These are phyloP conservation scores for Sebastolobus altivelis DNA, from an alignment of 2,797 vertebrate genomes.

Conservation along the genomic window DNA sequence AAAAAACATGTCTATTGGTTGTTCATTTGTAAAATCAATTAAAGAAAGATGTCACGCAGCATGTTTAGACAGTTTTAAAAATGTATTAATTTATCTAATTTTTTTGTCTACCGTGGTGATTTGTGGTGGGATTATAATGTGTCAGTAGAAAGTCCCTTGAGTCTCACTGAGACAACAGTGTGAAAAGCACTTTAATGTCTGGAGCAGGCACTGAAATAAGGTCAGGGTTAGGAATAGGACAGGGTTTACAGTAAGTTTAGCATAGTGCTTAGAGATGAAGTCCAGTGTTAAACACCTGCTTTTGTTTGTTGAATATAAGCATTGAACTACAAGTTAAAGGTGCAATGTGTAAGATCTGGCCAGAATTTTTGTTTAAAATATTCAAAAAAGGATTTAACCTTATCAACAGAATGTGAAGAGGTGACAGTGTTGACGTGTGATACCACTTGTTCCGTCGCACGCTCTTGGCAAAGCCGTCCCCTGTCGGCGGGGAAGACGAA, in stretches of 20 bases:
- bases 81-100: conserved; percentile 16
- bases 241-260: conserved; percentile 18
- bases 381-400: no score
- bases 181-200: conserved; percentile 35
- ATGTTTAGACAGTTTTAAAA: neutral
- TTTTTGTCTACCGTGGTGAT: conserved; percentile 20
- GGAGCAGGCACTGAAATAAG: conserved; percentile 5
- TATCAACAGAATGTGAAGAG: neutral
- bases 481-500: neutral
- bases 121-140: conserved; percentile 35
- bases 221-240: conserved; percentile 11
- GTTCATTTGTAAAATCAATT: conserved; percentile 11
- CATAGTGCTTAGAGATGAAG: neutral
- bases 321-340: neutral
- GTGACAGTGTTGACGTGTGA: neutral
- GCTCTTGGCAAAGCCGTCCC: neutral
- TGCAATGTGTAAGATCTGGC: neutral
- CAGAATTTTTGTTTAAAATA: neutral
- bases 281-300: neutral
- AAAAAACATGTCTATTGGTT: neutral
- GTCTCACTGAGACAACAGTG: conserved; percentile 29
- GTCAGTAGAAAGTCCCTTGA: conserved; percentile 33
- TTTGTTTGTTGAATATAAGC: neutral
- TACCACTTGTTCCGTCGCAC: neutral
- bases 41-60: neutral